These are phyloP conservation scores for Caradrina clavipalpis DNA, from an alignment of 2,888 invertebrate species.

Conservation along the genomic window DNA sequence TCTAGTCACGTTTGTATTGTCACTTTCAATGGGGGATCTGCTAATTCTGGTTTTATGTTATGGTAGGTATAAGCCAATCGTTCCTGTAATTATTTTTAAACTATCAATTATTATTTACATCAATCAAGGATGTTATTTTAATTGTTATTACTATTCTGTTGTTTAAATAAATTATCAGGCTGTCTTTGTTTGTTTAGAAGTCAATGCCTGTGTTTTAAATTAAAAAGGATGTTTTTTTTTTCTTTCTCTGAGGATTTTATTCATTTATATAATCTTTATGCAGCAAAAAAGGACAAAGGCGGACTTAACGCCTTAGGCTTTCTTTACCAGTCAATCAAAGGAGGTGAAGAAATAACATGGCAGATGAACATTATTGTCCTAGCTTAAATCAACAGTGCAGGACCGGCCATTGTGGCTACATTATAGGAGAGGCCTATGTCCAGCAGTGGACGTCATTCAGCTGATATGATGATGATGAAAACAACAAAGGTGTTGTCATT, in stretches of 20 bases:
- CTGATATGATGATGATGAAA: too few species aligned
- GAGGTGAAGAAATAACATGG: too few species aligned
- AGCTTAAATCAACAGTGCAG: too few species aligned
- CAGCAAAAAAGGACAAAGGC: too few species aligned
- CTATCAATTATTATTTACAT: conserved; percentile 32
- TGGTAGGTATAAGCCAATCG: conserved; percentile 5
- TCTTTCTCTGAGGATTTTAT: conserved; percentile 7
- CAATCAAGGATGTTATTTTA: conserved; percentile 14
- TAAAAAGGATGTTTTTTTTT: conserved; percentile 3
- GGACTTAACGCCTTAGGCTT: too few species aligned
- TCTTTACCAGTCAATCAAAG: too few species aligned
- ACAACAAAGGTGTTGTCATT: conserved; percentile 16
- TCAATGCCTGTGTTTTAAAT: background rate
- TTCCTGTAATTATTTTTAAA: conserved; percentile 26
- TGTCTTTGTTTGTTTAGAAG: background rate
- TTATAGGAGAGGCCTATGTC: too few species aligned
- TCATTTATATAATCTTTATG: too few species aligned
- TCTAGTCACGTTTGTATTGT: conserved; percentile 48
- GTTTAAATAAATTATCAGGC: conserved; percentile 9
- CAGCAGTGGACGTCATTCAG: too few species aligned
- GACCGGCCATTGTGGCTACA: too few species aligned
- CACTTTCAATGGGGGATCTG: conserved; percentile 46
- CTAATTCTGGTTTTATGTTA: conserved; percentile 28
- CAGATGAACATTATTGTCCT: too few species aligned
- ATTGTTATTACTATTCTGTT: conserved; percentile 18